Conservation (phyloP, 2,113 vertebrate species). For the Etia nguti region DNA sequence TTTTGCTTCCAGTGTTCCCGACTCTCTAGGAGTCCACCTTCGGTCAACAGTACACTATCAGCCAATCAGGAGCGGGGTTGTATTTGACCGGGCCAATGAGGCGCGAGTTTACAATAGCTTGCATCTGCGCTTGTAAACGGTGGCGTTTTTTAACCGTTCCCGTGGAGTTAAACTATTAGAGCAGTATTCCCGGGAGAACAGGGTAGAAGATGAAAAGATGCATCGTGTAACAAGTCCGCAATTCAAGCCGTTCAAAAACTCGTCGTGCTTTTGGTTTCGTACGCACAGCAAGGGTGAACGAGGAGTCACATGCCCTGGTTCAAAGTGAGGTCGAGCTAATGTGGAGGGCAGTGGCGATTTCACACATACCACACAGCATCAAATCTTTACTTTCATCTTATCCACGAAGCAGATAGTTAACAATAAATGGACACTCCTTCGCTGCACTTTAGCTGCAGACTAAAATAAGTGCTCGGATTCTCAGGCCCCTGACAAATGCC, state of each 20-base stretch:
- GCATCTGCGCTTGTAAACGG: background rate
- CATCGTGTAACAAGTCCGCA: background rate
- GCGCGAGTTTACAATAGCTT: slow-evolving; percentile 6
- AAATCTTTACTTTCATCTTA: background rate
- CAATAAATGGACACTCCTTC: background rate
- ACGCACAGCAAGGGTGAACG: background rate
- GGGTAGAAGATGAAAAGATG: background rate
- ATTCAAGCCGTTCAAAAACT: background rate
- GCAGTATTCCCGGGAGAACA: rapidly evolving
- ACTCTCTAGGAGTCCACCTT: slow-evolving; percentile 64
- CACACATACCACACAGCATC: background rate
- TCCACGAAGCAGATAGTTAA: background rate
- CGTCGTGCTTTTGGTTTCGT: background rate
- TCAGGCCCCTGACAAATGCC: slow-evolving; percentile 65
- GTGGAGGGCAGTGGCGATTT: slow-evolving; percentile 40
- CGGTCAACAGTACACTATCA: slow-evolving; percentile 43
- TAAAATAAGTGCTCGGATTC: slow-evolving; percentile 34
- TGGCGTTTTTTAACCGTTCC: slow-evolving; percentile 4
- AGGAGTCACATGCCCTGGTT: slow-evolving; percentile 69
- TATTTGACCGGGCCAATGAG: slow-evolving; percentile 45
- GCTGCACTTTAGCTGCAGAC: background rate
- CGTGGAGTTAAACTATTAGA: background rate
- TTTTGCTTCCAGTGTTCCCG: slow-evolving; percentile 42
- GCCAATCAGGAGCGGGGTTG: slow-evolving; percentile 66
- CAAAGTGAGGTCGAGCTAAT: slow-evolving; percentile 61